Conservation (phyloP, 2,113 vertebrate genomes). For the Cranoglanis bouderius region DNA sequence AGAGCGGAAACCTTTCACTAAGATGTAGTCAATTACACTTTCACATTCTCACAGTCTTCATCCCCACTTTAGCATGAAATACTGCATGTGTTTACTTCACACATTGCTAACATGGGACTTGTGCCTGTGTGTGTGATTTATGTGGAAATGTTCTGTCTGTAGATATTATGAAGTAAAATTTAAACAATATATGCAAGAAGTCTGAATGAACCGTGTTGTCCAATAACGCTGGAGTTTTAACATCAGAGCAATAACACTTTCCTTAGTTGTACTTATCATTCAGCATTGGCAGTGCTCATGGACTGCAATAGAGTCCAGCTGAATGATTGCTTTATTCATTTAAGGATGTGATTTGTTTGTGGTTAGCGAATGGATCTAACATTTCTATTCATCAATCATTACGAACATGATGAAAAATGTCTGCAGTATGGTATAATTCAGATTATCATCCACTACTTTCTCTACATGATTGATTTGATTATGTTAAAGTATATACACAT, state of each 20-base stretch:
- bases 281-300: conserved; percentile 49
- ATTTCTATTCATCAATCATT: conserved; percentile 29
- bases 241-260: neutral
- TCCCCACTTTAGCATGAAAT: conserved; percentile 10
- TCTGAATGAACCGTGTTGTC: conserved; percentile 46
- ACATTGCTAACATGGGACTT: conserved; percentile 12
- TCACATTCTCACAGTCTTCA: conserved; percentile 26
- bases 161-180: conserved; percentile 30
- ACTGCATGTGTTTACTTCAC: conserved; percentile 8
- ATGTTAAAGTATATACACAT: no score
- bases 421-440: conserved; percentile 49
- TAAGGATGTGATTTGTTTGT: conserved; percentile 59
- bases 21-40: neutral
- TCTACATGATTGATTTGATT: neutral
- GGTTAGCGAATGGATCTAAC: conserved; percentile 58
- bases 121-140: neutral
- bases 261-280: conserved; percentile 50
- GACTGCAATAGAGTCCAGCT: conserved; percentile 53
- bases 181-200: conserved; percentile 48
- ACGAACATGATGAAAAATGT: conserved; percentile 23
- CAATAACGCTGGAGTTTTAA: conserved; percentile 51
- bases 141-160: conserved; percentile 33
- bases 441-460: conserved; percentile 45
- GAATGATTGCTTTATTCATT: conserved; percentile 58
- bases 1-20: conserved; percentile 1